A percentile compares a stretch with the other conserved stretches of the same genome.
Evolutionary conservation across 2,888 invertebrate species (phyloP).

Genomic region (Brassicogethes aeneus): DNA sequence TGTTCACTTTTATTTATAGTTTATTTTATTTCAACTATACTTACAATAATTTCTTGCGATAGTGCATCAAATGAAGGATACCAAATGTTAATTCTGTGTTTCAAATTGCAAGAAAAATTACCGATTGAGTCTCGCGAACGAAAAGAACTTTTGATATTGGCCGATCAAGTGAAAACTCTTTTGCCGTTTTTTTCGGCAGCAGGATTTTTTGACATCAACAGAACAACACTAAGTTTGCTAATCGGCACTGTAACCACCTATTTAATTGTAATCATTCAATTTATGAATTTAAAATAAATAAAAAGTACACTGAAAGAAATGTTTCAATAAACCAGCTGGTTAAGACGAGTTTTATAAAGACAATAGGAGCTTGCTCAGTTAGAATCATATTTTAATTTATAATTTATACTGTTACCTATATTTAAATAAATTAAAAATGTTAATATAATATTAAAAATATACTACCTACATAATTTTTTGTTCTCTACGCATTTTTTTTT

Average conservation of each 20-base stretch:
- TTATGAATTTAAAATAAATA: background rate
- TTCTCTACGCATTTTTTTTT: too few relatives aligned
- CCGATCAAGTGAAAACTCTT: conserved; percentile 6
- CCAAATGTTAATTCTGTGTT: background rate
- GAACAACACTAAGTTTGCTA: conserved; percentile 4
- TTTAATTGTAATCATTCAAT: conserved; percentile 7
- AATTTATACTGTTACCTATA: too few relatives aligned
- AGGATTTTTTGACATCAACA: conserved; percentile 8
- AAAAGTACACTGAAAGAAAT: too few relatives aligned
- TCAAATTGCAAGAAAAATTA: conserved; percentile 1
- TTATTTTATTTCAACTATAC: background rate
- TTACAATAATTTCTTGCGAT: background rate
- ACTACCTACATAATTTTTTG: too few relatives aligned
- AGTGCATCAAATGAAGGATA: background rate
- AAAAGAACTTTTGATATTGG: conserved; percentile 8
- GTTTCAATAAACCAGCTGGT: too few relatives aligned
- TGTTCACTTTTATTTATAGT: too few relatives aligned
- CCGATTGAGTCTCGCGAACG: background rate
- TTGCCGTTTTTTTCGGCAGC: conserved; percentile 5
- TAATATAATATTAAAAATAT: too few relatives aligned
- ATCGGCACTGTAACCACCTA: conserved; percentile 8
- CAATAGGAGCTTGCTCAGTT: too few relatives aligned
- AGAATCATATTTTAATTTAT: too few relatives aligned
- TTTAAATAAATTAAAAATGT: too few relatives aligned
- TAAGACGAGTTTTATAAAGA: too few relatives aligned